Conservation (phyloP, 64 coral and sea anemone species). For the Pachyseris speciosa region DNA sequence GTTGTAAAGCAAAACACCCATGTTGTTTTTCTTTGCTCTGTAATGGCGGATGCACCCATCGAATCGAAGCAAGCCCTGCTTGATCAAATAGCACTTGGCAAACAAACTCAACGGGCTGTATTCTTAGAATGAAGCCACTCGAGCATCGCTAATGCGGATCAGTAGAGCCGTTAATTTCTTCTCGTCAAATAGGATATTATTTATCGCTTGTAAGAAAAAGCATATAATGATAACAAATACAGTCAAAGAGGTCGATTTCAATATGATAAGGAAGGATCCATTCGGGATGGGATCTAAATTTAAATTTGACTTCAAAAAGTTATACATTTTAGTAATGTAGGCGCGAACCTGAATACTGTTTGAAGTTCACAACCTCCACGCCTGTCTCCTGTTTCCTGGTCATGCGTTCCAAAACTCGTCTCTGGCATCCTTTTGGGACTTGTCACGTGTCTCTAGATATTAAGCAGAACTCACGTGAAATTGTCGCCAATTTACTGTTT, state of each 20-base stretch:
- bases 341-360: background rate
- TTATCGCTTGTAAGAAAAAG: constrained; percentile 68
- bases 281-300: constrained; percentile 6
- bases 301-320: constrained; percentile 35
- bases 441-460: constrained; percentile 47
- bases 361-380: background rate
- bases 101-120: constrained; percentile 22
- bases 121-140: constrained; percentile 9
- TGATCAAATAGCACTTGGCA: constrained; percentile 7
- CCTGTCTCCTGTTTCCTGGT: background rate
- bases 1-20: constrained; percentile 48
- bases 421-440: background rate
- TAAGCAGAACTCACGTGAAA: constrained; percentile 34
- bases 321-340: background rate
- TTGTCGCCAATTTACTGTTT: constrained; percentile 40
- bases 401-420: background rate
- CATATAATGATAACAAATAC: constrained; percentile 70
- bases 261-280: constrained; percentile 19
- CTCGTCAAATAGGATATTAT: constrained; percentile 61
- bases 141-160: constrained; percentile 7
- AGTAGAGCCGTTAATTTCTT: constrained; percentile 28
- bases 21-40: constrained; percentile 34
- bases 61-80: background rate
- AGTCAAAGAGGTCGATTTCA: constrained; percentile 53
- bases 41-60: constrained; percentile 30